A percentile compares a stretch with the other conserved stretches of the same genome.
phyloP scores from a whole-genome alignment of 2,113 vertebrate species.

The Myocastor coypus region DNA sequence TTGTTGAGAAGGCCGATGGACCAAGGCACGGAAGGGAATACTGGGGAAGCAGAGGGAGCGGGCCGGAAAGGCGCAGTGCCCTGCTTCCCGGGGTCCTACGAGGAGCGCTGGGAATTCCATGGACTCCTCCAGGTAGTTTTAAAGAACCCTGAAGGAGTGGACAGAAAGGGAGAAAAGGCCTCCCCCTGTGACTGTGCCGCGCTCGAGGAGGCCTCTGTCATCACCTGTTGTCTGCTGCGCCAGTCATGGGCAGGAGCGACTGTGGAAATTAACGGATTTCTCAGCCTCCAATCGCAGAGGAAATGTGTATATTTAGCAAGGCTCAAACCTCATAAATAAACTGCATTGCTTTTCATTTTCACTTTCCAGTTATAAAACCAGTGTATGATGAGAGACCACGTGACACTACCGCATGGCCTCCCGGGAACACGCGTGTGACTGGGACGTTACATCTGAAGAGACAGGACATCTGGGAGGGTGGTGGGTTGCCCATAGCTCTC shows the following conservation, averaged over 20 bases:
- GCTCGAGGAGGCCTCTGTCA: constrained; percentile 1
- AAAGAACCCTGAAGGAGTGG: constrained; percentile 68
- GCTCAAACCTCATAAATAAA: constrained; percentile 57
- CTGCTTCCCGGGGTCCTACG: not conserved
- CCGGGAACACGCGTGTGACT: not conserved
- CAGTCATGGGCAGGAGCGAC: not conserved
- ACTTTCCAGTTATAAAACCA: constrained; percentile 33
- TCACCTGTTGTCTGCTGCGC: not conserved
- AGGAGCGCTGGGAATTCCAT: constrained; percentile 24
- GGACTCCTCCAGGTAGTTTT: constrained; percentile 65
- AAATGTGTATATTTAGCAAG: constrained; percentile 50
- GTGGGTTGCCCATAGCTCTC: constrained; percentile 41
- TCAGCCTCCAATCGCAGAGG: constrained; percentile 60
- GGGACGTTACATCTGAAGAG: constrained; percentile 12
- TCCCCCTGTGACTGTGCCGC: constrained; percentile 50
- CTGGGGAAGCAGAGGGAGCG: constrained; percentile 29
- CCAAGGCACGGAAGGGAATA: constrained; percentile 75
- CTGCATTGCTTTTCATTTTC: constrained; percentile 57
- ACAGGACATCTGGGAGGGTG: constrained; percentile 4
- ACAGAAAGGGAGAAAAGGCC: constrained; percentile 52
- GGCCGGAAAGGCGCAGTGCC: constrained; percentile 57
- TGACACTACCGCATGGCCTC: not conserved
- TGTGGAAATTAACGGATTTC: constrained; percentile 21
- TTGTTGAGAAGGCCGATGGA: constrained; percentile 73
- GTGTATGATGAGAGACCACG: constrained; percentile 31